These are phyloP conservation scores for Lithobates sylvaticus DNA, from an alignment of 2,797 vertebrate species.

Conservation along the genomic window DNA sequence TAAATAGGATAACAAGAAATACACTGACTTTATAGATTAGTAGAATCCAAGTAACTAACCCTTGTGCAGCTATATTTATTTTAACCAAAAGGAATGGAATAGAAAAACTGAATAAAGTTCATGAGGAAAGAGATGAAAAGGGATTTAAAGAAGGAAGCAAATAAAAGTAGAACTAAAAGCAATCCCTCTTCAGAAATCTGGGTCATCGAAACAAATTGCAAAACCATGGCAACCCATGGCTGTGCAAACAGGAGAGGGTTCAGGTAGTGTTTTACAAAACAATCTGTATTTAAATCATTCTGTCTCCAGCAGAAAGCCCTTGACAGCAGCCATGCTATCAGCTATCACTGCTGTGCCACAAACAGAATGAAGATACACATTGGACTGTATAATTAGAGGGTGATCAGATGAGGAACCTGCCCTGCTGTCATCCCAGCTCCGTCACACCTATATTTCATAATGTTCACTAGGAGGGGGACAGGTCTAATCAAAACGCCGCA, in stretches of 20 bases:
- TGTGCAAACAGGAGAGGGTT: constrained; percentile 13
- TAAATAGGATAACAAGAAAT: too few relatives aligned
- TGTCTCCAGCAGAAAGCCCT: background rate
- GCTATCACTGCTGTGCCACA: constrained; percentile 7
- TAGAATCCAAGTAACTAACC: background rate
- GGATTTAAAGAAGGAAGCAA: background rate
- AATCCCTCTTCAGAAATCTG: constrained; percentile 45
- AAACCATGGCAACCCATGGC: constrained; percentile 52
- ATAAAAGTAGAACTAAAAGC: constrained; percentile 3
- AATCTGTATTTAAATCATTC: constrained; percentile 50
- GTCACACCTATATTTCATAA: constrained; percentile 17
- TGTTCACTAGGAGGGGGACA: background rate
- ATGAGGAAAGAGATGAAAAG: background rate
- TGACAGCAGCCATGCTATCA: constrained; percentile 21
- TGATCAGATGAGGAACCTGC: background rate
- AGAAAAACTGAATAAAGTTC: background rate
- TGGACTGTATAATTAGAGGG: background rate
- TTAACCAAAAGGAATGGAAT: background rate
- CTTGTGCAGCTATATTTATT: background rate
- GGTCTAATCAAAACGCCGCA: background rate
- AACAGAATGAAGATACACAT: background rate
- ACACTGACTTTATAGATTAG: background rate
- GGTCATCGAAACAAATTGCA: constrained; percentile 52
- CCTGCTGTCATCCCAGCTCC: background rate
- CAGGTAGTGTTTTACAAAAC: constrained; percentile 48